These are phyloP conservation scores for Drosophila monieri DNA, from an alignment of 2,888 invertebrate genomes.

Conservation along the genomic window DNA sequence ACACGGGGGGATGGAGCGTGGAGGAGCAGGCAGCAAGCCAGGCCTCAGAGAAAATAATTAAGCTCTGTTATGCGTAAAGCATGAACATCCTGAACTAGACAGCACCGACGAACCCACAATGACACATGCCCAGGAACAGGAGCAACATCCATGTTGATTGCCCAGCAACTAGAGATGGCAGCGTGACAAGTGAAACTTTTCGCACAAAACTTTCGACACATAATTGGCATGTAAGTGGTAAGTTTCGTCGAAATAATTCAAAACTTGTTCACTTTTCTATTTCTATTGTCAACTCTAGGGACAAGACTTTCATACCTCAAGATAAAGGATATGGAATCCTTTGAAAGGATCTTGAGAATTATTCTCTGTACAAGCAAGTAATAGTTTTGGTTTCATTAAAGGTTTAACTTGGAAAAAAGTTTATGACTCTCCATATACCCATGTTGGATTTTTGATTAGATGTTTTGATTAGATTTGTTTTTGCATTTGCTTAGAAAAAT, in stretches of 20 bases:
- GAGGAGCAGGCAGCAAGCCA: conserved; percentile 6
- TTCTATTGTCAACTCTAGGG: background rate
- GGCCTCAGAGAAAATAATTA: conserved; percentile 70
- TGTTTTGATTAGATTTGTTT: background rate
- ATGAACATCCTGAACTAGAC: conserved; percentile 43
- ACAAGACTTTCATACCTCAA: background rate
- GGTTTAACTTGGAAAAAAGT: background rate
- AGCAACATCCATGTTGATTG: conserved; percentile 1
- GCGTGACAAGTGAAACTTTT: conserved; percentile 34
- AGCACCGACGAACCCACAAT: conserved; percentile 1
- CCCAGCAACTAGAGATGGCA: conserved; percentile 51
- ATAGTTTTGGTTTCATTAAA: background rate
- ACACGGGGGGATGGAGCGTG: background rate
- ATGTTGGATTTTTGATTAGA: background rate
- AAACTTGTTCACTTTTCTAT: background rate
- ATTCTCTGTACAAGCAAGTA: background rate
- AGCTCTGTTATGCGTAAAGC: conserved; percentile 60
- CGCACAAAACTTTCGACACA: conserved; percentile 3
- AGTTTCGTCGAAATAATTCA: conserved; percentile 4
- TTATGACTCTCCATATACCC: background rate
- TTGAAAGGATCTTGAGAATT: background rate
- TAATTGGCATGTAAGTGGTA: conserved; percentile 13
- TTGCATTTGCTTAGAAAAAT: background rate
- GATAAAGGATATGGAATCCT: background rate
- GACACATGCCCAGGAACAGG: background rate